Evolutionary conservation across 2,797 vertebrate genomes (phyloP).

Genomic region (Diplodus sargus): DNA sequence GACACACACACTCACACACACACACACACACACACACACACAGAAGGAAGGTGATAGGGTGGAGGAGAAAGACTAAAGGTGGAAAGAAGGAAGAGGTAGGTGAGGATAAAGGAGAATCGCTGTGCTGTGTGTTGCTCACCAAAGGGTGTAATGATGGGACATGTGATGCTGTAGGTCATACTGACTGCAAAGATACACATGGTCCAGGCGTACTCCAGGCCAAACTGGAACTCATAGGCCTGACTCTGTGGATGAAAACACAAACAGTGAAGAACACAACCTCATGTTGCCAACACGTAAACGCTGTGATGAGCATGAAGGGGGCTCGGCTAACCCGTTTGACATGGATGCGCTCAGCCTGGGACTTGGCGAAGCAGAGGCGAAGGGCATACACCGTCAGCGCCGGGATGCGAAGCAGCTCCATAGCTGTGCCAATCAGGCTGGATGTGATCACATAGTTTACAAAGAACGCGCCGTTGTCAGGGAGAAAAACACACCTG

Average conservation of each 20-base stretch:
- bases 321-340: constrained; percentile 85
- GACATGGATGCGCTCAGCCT: constrained; percentile 93
- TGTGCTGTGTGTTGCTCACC: constrained; percentile 85
- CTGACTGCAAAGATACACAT: constrained; percentile 96
- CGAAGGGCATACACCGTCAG: constrained; percentile 90
- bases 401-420: constrained; percentile 92
- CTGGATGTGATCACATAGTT: constrained; percentile 96
- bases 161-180: constrained; percentile 98
- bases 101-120: constrained; percentile 19
- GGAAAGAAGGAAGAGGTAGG: constrained; percentile 22
- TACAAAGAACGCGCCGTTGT: constrained; percentile 97
- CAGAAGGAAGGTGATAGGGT: constrained; percentile 30
- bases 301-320: background rate
- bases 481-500: constrained; percentile 97
- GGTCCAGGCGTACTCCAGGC: constrained; percentile 97
- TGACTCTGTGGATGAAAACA: constrained; percentile 86
- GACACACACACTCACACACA: constrained; percentile 32
- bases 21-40: constrained; percentile 45
- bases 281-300: background rate
- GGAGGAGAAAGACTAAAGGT: constrained; percentile 25
- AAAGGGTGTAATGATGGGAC: constrained; percentile 96
- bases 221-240: constrained; percentile 96
- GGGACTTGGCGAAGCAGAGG: constrained; percentile 93
- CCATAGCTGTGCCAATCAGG: constrained; percentile 94
- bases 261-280: constrained; percentile 4